These are phyloP conservation scores for Pecten maximus DNA, from an alignment of 2,888 invertebrate genomes.

Conservation along the genomic window DNA sequence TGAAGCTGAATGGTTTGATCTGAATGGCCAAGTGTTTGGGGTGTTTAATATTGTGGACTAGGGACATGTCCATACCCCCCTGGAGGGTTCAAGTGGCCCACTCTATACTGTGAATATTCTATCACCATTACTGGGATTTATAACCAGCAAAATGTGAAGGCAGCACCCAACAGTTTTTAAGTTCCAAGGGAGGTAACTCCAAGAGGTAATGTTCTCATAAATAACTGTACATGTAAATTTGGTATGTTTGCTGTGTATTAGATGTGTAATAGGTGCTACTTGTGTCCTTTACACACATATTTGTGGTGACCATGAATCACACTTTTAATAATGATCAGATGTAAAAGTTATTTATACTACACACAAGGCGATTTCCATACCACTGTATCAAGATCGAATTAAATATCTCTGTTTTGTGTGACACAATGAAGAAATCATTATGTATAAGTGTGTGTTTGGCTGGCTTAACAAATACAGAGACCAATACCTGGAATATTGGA, in stretches of 20 bases:
- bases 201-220: not conserved
- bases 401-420: not conserved
- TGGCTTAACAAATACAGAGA: not conserved
- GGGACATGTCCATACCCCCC: not conserved
- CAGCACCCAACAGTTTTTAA: constrained; percentile 8
- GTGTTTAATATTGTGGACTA: not conserved
- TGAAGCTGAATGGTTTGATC: constrained; percentile 21
- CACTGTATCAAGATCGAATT: not conserved
- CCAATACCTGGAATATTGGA: not conserved
- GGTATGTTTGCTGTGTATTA: constrained; percentile 1
- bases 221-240: not conserved
- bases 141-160: constrained; percentile 22
- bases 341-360: not conserved
- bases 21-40: not conserved
- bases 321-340: constrained; percentile 10
- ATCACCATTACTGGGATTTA: not conserved
- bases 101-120: not conserved
- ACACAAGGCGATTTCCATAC: not conserved
- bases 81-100: not conserved
- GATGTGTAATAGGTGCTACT: constrained; percentile 15
- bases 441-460: not conserved
- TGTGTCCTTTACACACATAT: constrained; percentile 8
- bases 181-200: constrained; percentile 31
- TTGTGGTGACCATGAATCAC: constrained; percentile 32
- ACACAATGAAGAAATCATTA: not conserved